A percentile compares a stretch with the other conserved stretches of the same genome.
These are phyloP conservation scores for Drosophila antonietae DNA, from an alignment of 2,888 invertebrate genomes.

Conservation along the genomic window DNA sequence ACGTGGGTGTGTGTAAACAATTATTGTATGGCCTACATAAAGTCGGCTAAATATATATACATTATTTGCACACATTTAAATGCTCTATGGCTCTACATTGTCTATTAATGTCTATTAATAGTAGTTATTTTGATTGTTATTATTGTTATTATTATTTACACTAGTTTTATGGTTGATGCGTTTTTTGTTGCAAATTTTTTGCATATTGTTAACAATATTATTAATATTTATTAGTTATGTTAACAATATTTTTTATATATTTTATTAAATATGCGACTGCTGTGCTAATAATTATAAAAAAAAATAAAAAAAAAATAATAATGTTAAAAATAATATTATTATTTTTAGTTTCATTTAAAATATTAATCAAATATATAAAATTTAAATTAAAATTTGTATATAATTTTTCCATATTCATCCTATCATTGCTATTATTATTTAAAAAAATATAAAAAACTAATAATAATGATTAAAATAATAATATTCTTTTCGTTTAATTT, in stretches of 20 bases:
- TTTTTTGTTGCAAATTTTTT: not conserved
- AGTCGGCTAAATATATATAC: slow-evolving; percentile 18
- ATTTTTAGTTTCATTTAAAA: no score
- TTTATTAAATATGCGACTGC: not conserved
- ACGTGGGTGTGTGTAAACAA: slow-evolving; percentile 51
- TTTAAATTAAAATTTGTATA: no score
- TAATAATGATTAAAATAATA: no score
- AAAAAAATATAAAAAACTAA: no score
- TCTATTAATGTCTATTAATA: not conserved
- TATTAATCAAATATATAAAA: no score
- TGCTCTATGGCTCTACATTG: no score
- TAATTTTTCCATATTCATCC: not conserved
- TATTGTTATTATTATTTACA: not conserved
- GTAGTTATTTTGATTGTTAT: not conserved
- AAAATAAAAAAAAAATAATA: no score
- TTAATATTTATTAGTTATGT: not conserved
- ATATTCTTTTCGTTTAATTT: no score
- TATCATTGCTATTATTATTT: no score
- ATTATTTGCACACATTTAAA: slow-evolving; percentile 21
- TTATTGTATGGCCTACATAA: slow-evolving; percentile 44
- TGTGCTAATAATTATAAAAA: not conserved
- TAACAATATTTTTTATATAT: not conserved
- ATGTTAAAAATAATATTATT: no score
- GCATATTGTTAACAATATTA: not conserved
- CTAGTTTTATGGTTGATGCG: not conserved